phyloP scores from a whole-genome alignment of 2,888 invertebrate genomes.

The Desoria tigrina region DNA sequence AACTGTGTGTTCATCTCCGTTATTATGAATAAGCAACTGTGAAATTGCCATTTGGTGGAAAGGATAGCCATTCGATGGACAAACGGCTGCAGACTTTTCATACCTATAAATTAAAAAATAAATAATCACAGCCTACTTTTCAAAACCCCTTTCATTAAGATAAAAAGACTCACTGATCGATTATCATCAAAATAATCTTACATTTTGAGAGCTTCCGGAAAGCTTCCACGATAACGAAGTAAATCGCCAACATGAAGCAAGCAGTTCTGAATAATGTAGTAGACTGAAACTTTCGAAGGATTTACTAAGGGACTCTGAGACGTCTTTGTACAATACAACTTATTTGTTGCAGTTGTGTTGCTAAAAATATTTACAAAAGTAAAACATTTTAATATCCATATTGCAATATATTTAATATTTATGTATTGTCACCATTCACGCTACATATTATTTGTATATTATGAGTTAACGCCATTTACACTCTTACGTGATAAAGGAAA shows the following conservation, averaged over 20 bases:
- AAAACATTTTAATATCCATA: slow-evolving; percentile 32
- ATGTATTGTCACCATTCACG: too few species aligned
- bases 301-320: slow-evolving; percentile 42
- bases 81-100: slow-evolving; percentile 58
- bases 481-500: slow-evolving; percentile 52
- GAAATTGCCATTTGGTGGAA: slow-evolving; percentile 74
- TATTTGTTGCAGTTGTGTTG: slow-evolving; percentile 53
- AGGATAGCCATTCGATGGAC: slow-evolving; percentile 77
- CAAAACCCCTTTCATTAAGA: too few species aligned
- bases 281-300: slow-evolving; percentile 54
- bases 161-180: neutral
- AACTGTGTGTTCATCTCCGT: slow-evolving; percentile 24
- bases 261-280: slow-evolving; percentile 85
- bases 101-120: slow-evolving; percentile 66
- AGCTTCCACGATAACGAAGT: slow-evolving; percentile 76
- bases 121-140: slow-evolving; percentile 9
- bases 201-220: slow-evolving; percentile 82
- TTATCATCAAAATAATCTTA: slow-evolving; percentile 55
- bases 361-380: too few species aligned
- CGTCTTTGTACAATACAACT: slow-evolving; percentile 44
- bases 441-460: neutral
- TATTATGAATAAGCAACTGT: slow-evolving; percentile 67
- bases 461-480: too few species aligned
- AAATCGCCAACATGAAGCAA: slow-evolving; percentile 85
- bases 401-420: neutral